These are phyloP conservation scores for Phasianus colchicus DNA, from an alignment of 2,113 vertebrate genomes.

Conservation along the genomic window DNA sequence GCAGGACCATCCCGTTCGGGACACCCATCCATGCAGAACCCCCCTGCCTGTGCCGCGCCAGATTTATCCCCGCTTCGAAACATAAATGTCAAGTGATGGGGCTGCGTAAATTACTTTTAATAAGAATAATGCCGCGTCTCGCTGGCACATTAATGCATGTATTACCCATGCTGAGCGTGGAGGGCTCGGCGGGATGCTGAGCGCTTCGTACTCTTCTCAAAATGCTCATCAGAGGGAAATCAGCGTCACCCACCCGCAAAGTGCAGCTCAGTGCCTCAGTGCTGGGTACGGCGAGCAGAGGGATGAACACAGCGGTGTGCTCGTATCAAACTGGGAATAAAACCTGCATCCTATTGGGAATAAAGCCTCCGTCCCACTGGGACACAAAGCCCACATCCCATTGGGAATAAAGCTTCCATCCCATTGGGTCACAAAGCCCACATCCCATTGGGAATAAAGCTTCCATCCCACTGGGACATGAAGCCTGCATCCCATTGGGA, in stretches of 20 bases:
- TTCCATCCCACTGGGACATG: too few species aligned
- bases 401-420: background rate
- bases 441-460: too few species aligned
- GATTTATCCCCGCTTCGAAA: background rate
- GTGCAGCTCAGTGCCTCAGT: background rate
- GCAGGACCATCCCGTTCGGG: background rate
- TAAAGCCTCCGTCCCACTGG: background rate
- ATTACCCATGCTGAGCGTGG: background rate
- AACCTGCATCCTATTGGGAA: background rate
- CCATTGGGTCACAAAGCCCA: too few species aligned
- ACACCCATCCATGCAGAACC: background rate
- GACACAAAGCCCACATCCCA: background rate
- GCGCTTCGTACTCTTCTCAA: conserved; percentile 3
- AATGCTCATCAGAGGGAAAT: conserved; percentile 12
- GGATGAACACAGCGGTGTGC: background rate
- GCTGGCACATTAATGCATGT: background rate
- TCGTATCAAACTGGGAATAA: background rate
- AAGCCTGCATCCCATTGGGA: too few species aligned
- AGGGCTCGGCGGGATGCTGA: background rate
- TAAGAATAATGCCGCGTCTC: conserved; percentile 35
- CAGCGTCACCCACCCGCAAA: conserved; percentile 11
- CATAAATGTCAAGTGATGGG: conserved; percentile 22
- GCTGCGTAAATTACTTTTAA: conserved; percentile 25
- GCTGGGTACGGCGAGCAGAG: background rate
- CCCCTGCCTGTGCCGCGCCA: background rate